phyloP scores from a whole-genome alignment of 2,888 invertebrate species.

The Nipponacmea schrenckii region DNA sequence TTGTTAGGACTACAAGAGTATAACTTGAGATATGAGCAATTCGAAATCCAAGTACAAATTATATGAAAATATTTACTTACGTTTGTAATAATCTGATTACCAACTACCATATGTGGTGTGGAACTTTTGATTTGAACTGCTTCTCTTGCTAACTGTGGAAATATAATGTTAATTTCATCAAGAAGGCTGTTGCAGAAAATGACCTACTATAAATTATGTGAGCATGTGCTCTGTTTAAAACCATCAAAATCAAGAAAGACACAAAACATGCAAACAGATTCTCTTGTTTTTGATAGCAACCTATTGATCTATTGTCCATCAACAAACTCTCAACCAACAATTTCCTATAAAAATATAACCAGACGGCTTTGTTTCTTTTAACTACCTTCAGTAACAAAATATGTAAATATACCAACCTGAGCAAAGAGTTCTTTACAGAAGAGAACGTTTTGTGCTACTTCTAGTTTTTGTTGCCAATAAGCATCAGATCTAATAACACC shows the following conservation, averaged over 20 bases:
- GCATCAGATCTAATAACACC: constrained; percentile 55
- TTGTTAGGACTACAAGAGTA: too few species aligned
- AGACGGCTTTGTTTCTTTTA: too few species aligned
- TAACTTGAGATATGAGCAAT: too few species aligned
- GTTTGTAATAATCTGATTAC: constrained; percentile 95
- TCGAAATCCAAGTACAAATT: neutral
- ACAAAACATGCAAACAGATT: too few species aligned
- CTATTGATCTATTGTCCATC: too few species aligned
- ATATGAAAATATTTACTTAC: constrained; percentile 73
- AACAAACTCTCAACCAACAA: neutral
- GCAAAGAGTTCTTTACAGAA: constrained; percentile 97
- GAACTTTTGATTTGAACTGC: constrained; percentile 92
- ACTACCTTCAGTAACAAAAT: too few species aligned
- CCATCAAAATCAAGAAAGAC: neutral
- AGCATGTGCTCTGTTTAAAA: too few species aligned
- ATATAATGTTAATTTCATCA: constrained; percentile 1
- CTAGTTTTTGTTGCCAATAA: constrained; percentile 96
- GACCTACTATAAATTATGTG: neutral
- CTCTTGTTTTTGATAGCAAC: too few species aligned
- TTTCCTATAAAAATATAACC: too few species aligned
- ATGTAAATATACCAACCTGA: constrained; percentile 70
- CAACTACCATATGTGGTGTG: constrained; percentile 96
- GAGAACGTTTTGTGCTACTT: constrained; percentile 94
- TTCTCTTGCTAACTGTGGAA: constrained; percentile 81
- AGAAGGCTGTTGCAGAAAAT: neutral